A percentile compares a stretch with the other conserved stretches of the same genome.
Evolutionary conservation across 2,797 vertebrate genomes (phyloP).

Genomic region (Gobio occitaniae): DNA sequence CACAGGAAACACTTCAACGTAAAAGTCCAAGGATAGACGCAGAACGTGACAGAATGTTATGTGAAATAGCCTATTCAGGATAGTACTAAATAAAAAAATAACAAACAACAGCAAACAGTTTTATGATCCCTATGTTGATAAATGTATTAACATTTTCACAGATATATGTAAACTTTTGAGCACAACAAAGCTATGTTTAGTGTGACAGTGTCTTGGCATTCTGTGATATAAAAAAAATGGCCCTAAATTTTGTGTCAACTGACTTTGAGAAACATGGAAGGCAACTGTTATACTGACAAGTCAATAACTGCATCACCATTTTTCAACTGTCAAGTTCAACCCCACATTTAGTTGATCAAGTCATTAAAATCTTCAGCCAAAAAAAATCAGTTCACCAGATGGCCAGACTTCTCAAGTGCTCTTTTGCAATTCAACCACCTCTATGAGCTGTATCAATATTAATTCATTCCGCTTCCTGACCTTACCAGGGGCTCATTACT

Average conservation of each 20-base stretch:
- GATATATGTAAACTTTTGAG: neutral
- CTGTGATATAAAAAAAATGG: neutral
- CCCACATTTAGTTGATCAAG: neutral
- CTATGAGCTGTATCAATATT: slow-evolving; percentile 48
- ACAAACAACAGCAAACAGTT: neutral
- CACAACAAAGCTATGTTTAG: neutral
- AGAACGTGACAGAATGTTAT: neutral
- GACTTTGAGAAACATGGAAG: neutral
- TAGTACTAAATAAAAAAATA: neutral
- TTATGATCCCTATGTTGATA: neutral
- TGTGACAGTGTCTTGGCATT: neutral
- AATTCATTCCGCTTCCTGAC: slow-evolving; percentile 46
- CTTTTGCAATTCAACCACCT: slow-evolving; percentile 2
- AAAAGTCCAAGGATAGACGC: no score
- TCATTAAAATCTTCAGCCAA: slow-evolving; percentile 2
- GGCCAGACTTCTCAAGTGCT: neutral
- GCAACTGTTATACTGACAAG: neutral
- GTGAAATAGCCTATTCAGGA: neutral
- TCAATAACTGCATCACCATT: neutral
- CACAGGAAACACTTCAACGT: no score
- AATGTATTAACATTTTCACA: neutral
- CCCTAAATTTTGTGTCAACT: neutral
- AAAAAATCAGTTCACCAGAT: neutral
- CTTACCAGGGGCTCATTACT: slow-evolving; percentile 45
- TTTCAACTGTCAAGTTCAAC: neutral